These are phyloP conservation scores for Echinops telfairi DNA, from an alignment of 2,113 vertebrate species.

Conservation along the genomic window DNA sequence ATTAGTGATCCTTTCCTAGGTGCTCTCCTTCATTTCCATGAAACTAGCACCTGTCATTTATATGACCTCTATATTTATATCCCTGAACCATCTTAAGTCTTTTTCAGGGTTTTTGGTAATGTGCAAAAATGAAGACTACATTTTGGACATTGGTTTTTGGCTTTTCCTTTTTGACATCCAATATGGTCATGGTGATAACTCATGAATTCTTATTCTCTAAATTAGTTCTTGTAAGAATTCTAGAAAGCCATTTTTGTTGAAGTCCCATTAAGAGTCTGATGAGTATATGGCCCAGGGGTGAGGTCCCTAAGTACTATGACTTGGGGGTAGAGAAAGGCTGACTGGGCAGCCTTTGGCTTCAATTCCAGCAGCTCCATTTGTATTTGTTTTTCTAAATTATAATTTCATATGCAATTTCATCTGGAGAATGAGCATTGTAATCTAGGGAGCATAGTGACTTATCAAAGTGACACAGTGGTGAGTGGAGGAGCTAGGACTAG, in stretches of 20 bases:
- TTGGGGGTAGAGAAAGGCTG: neutral
- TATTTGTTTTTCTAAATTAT: neutral
- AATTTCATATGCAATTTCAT: neutral
- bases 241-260: neutral
- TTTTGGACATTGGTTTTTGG: neutral
- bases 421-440: neutral
- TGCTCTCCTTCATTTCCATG: neutral
- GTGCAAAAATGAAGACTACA: neutral
- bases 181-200: neutral
- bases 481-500: too few species aligned
- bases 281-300: neutral
- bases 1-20: neutral
- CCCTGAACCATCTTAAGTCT: too few species aligned
- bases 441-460: neutral
- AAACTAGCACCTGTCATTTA: too few species aligned
- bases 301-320: neutral
- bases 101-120: neutral
- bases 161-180: neutral
- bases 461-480: neutral
- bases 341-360: neutral
- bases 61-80: accelerated
- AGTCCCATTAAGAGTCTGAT: neutral
- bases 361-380: neutral
- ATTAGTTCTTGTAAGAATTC: neutral
- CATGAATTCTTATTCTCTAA: neutral